Conservation (phyloP, 2,113 vertebrate genomes). For the Notothenia coriiceps region DNA sequence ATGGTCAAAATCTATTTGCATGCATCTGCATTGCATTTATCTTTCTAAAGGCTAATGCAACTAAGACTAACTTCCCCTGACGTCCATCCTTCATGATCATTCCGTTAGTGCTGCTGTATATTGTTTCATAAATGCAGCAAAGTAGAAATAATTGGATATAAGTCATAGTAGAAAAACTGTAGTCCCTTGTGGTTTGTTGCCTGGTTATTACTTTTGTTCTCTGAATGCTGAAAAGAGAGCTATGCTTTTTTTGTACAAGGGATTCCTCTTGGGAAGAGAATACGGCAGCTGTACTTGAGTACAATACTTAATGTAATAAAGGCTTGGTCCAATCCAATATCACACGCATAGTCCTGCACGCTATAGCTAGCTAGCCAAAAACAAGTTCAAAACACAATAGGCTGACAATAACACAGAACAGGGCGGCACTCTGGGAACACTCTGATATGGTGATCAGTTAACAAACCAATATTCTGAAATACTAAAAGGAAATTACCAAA, state of each 20-base stretch:
- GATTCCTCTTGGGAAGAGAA: constrained; percentile 21
- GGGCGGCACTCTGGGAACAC: not conserved
- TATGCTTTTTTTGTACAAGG: constrained; percentile 16
- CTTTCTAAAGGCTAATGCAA: constrained; percentile 14
- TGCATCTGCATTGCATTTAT: constrained; percentile 41
- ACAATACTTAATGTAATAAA: constrained; percentile 29
- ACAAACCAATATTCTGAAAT: not conserved
- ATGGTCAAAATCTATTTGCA: constrained; percentile 18
- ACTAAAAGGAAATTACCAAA: not conserved
- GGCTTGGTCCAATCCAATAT: not conserved
- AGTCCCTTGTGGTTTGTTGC: constrained; percentile 9
- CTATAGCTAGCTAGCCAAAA: constrained; percentile 17
- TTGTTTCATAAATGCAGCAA: not conserved
- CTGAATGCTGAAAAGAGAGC: constrained; percentile 28
- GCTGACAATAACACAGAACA: constrained; percentile 6
- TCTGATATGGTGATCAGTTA: not conserved
- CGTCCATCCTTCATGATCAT: constrained; percentile 28
- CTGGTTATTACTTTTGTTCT: constrained; percentile 12
- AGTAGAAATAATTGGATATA: constrained; percentile 8
- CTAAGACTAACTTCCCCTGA: constrained; percentile 9
- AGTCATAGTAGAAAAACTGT: not conserved
- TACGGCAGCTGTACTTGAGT: constrained; percentile 21
- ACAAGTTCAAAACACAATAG: constrained; percentile 10
- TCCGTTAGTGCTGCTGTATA: constrained; percentile 10
- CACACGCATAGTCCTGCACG: constrained; percentile 14